Evolutionary conservation across 2,888 invertebrate species (phyloP).

Genomic region (Carterocephalus palaemon): DNA sequence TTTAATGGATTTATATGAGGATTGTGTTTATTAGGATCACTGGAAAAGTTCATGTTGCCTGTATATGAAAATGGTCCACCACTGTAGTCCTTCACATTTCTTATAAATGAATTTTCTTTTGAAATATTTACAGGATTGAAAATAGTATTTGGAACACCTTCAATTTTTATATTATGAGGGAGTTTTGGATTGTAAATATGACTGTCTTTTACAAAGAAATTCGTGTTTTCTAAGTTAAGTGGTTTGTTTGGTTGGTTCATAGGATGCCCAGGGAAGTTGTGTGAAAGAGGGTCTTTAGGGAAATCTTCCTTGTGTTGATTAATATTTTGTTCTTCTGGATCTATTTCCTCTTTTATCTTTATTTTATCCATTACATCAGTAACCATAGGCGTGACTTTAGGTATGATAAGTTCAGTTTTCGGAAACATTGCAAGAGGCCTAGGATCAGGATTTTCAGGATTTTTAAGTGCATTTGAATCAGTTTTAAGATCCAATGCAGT

Average conservation of each 20-base stretch:
- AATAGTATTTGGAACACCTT: conserved; percentile 63
- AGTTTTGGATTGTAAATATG: conserved; percentile 70
- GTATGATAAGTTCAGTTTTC: conserved; percentile 82
- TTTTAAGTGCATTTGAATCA: conserved; percentile 51
- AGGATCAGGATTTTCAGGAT: conserved; percentile 51
- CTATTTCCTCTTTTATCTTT: conserved; percentile 75
- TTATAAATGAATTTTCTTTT: conserved; percentile 66
- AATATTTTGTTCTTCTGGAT: conserved; percentile 62
- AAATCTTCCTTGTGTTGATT: conserved; percentile 70
- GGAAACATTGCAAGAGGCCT: conserved; percentile 60
- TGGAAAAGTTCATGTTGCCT: conserved; percentile 59
- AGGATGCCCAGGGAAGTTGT: conserved; percentile 62
- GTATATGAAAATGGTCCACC: conserved; percentile 61
- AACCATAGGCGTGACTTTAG: conserved; percentile 78
- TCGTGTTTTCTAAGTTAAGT: conserved; percentile 69
- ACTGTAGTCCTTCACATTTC: conserved; percentile 67
- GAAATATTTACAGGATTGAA: conserved; percentile 68
- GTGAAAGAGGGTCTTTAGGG: conserved; percentile 68
- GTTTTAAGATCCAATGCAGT: conserved; percentile 65
- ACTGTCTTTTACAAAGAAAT: conserved; percentile 70
- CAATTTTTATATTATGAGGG: conserved; percentile 67
- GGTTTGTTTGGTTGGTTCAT: conserved; percentile 62
- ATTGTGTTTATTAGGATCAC: conserved; percentile 68
- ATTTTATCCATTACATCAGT: conserved; percentile 71
- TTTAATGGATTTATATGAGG: conserved; percentile 69